Base-by-base conservation (phyloP, 2,113 vertebrate genomes). In the cattle (Bos taurus) region DNA sequence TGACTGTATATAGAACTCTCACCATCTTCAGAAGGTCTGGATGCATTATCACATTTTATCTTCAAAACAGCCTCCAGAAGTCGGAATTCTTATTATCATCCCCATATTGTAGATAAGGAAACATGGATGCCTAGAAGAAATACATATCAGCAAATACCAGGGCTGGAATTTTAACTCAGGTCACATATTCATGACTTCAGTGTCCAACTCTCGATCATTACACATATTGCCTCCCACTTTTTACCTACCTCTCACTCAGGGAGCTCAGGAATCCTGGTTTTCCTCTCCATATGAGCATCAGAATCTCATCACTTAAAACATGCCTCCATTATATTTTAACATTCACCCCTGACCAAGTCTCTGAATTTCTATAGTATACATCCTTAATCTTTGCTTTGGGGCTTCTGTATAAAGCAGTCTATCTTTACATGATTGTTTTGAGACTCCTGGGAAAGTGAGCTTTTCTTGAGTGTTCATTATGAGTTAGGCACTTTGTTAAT, bases 401-500 rank as follows among this genome's bases (percentile, higher is more conserved):
- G 54, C 33, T 81, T 94, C 36, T 81, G 3, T 81, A 52, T 74
- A 95, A 74, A 67, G 36, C 12, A 67, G n/a, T 85, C 64, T 81
- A 57, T 95, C 60, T 93, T 94, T 67, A 83, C 46, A 17, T 94
- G n/a, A 85, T 93, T 91, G 14, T 67, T 91, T 40, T 90, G 87
- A 59, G 40, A 81, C 46, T 93, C 94, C 40, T 64, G 25, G 67
- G 74, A 86, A 89, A 80, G 77, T 91, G 48, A 91, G 19, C 9
- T 97, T 87, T 25, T 43, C 13, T 54, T 52, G 43, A 71, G 21
- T 80, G 52, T 88, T 96, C 77, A 57, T 23, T 78, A 93, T 57
- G 15, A 56, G 52, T 59, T 81, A 93, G 60, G 21, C 43, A 78
- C 52, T 93, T 97, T 93, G 48, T 26, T 95, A 71, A 82, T 86